phyloP scores from a whole-genome alignment of 2,888 invertebrate species.

The Abrostola triplasia region DNA sequence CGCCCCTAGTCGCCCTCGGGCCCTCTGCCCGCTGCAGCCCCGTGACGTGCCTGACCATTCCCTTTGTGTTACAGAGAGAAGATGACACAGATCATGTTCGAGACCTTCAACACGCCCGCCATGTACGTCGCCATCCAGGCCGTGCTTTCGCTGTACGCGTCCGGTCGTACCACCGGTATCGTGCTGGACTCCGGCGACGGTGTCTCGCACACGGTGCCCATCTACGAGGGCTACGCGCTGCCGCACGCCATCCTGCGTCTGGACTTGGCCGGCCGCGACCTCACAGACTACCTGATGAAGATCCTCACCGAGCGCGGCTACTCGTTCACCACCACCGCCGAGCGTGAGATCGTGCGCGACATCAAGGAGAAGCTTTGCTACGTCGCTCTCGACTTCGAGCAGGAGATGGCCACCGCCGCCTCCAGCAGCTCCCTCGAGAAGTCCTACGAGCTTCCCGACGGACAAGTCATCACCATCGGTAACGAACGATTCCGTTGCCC shows the following conservation, averaged over 20 bases:
- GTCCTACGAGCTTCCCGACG: conserved; percentile 98
- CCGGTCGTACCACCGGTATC: conserved; percentile 98
- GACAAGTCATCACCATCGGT: conserved; percentile 97
- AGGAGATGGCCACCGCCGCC: conserved; percentile 98
- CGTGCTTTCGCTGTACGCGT: conserved; percentile 96
- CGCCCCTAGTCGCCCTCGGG: conserved; percentile 1
- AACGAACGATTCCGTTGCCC: conserved; percentile 98
- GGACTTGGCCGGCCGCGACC: conserved; percentile 96
- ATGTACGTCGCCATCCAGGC: conserved; percentile 98
- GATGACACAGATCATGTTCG: conserved; percentile 97
- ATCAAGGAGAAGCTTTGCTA: conserved; percentile 98
- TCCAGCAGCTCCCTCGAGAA: conserved; percentile 98
- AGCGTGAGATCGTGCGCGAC: conserved; percentile 97
- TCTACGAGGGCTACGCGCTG: conserved; percentile 97
- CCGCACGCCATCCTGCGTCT: conserved; percentile 97
- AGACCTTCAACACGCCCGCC: conserved; percentile 96
- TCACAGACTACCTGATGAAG: conserved; percentile 98
- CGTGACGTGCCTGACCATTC: conserved; percentile 29
- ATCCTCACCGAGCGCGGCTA: conserved; percentile 96
- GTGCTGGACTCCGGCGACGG: conserved; percentile 98
- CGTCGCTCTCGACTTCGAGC: conserved; percentile 95
- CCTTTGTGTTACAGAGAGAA: conserved; percentile 90
- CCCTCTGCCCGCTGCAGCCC: conserved; percentile 6
- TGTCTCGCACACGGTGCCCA: conserved; percentile 98
- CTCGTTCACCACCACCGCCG: conserved; percentile 96